Base-by-base conservation (phyloP, 2,888 invertebrate species). In the Agonum fuliginosum region DNA sequence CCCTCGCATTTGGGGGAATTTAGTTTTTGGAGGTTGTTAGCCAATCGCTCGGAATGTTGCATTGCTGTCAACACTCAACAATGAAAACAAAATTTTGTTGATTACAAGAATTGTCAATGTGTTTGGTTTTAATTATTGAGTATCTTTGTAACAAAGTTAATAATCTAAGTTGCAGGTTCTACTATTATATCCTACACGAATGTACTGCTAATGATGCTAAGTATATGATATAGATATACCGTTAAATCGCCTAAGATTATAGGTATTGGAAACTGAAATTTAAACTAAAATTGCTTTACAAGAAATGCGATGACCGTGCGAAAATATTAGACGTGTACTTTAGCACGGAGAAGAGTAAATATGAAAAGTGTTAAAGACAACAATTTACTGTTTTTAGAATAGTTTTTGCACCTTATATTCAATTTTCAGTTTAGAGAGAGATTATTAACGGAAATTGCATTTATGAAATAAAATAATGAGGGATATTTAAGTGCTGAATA, bases 231-330 rank as follows among this genome's bases (percentile, higher is more conserved):
- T 62, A 62, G 58, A 62, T 62, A 30, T 30, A 62, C 58, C 58
- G 58, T 62, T 62, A 62, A 62, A 62, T 62, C 58, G 20, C 30
- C 58, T 14, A 8, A 62, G 58, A 62, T 62, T 62, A 62, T 30
- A 62, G 58, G 58, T 62, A 62, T 62, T 62, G 58, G 22, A 8
- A 54, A 3, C 22, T 54, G 54, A 54, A 62, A 62, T 62, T 27
- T 62, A 27, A 27, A 30, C 58, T 62, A 30, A 62, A 62, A 62
- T 62, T 62, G 58, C 30, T 62, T 62, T 3, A 62, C 58, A 62
- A 62, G 58, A 62, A 62, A 27, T 62, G 10, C 58, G 58, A 62
- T 62, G 30, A 62, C 58, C 58, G 58, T 62, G 58, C 58, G 58
- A 62, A 62, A 62, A 62, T 62, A 62, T 62, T 17, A 17, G 12